A percentile compares a stretch with the other conserved stretches of the same genome.
phyloP scores from a whole-genome alignment of 2,113 vertebrate genomes.

The Antechinus flavipes region DNA sequence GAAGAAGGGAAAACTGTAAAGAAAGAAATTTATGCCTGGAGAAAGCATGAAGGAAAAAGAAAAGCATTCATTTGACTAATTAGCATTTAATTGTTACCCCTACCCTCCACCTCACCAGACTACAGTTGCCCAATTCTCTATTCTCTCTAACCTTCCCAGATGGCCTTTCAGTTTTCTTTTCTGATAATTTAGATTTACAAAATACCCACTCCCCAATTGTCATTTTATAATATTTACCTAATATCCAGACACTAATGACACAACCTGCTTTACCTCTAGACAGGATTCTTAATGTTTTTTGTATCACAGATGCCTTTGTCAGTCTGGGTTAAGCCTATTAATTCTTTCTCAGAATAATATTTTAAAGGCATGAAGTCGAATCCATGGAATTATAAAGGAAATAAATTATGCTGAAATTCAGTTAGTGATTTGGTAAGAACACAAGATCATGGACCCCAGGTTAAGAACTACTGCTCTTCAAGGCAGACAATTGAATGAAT shows the following conservation, averaged over 20 bases:
- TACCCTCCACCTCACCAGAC: not conserved
- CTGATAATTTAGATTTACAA: constrained; percentile 22
- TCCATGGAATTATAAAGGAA: not conserved
- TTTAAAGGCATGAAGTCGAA: not conserved
- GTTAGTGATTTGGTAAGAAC: not conserved
- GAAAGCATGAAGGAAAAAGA: not conserved
- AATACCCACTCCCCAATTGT: constrained; percentile 3
- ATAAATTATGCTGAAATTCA: not conserved
- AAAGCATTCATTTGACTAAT: not conserved
- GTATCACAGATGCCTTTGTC: not conserved
- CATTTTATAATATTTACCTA: not conserved
- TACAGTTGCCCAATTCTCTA: not conserved
- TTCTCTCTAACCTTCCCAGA: not conserved
- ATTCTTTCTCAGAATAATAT: not conserved
- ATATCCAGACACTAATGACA: not conserved
- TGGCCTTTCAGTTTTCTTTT: not conserved
- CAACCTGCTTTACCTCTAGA: constrained; percentile 5
- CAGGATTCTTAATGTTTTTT: not conserved
- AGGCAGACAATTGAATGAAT: not conserved
- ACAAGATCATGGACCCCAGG: not conserved
- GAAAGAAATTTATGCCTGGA: not conserved
- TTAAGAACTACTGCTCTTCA: not conserved
- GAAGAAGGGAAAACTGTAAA: not conserved
- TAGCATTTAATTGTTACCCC: not conserved
- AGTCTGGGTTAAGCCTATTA: not conserved